Evolutionary conservation across 2,797 vertebrate species (phyloP).

Genomic region (Enteromius argenteus): DNA sequence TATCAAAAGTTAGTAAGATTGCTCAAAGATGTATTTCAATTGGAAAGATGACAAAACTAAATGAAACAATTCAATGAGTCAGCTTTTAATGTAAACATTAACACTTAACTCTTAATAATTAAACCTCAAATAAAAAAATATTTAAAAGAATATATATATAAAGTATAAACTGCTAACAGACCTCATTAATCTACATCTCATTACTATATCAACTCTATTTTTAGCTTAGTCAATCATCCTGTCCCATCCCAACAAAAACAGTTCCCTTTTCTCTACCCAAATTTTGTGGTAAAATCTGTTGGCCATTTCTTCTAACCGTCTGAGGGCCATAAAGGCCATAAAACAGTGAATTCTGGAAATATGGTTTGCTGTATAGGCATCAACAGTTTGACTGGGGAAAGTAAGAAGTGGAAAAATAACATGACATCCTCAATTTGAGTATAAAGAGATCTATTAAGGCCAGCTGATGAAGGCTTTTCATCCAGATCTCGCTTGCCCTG

Average conservation of each 20-base stretch:
- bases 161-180: background rate
- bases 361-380: conserved; percentile 49
- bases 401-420: conserved; percentile 51
- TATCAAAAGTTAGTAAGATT: background rate
- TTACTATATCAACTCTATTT: background rate
- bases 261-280: background rate
- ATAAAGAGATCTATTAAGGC: conserved; percentile 53
- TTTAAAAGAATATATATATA: too few species aligned
- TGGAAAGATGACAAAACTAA: background rate
- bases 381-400: conserved; percentile 34
- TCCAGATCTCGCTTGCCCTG: conserved; percentile 39
- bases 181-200: background rate
- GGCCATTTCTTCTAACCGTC: background rate
- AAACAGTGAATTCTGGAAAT: conserved; percentile 54
- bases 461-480: conserved; percentile 49
- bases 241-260: background rate
- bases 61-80: background rate
- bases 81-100: background rate
- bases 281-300: background rate
- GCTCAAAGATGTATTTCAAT: background rate
- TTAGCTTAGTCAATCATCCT: background rate
- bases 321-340: conserved; percentile 27
- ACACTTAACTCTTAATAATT: background rate
- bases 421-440: conserved; percentile 51
- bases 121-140: background rate